These are phyloP conservation scores for Chunga burmeisteri DNA, from an alignment of 2,113 vertebrate genomes.

Conservation along the genomic window DNA sequence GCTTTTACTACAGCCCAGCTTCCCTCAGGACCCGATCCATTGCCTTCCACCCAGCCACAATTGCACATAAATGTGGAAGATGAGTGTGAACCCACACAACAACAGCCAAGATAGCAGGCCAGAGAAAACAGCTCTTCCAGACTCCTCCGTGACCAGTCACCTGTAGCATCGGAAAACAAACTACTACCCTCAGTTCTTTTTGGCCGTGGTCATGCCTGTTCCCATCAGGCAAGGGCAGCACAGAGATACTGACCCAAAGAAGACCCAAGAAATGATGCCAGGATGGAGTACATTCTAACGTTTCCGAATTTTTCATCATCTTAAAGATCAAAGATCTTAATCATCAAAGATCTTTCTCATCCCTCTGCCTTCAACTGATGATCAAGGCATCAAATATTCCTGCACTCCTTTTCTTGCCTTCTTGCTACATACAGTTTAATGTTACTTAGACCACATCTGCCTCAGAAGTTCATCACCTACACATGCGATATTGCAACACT, in stretches of 20 bases:
- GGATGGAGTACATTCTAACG: not conserved
- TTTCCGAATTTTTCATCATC: slow-evolving; percentile 5
- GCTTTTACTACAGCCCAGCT: not conserved
- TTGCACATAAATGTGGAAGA: not conserved
- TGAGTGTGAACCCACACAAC: not conserved
- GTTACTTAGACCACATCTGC: not conserved
- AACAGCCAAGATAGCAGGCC: not conserved
- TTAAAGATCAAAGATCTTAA: slow-evolving; percentile 27
- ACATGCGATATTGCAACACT: not conserved
- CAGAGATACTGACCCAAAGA: not conserved
- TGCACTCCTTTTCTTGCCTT: not conserved
- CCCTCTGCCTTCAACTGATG: not conserved
- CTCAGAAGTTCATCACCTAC: not conserved
- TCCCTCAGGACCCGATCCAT: fast-evolving
- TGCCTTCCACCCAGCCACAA: not conserved
- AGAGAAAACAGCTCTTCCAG: not conserved
- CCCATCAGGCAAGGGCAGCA: not conserved
- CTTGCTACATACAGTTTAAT: not conserved
- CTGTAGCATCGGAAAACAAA: not conserved
- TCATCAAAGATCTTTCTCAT: slow-evolving; percentile 32
- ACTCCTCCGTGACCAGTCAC: not conserved
- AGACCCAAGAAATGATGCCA: not conserved
- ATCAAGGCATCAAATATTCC: slow-evolving; percentile 12
- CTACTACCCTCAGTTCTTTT: not conserved
- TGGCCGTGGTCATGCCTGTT: not conserved